Percentiles rank a stretch among this genome's conserved stretches.
Evolutionary conservation across 1,140 invertebrate species (phyloP).

Genomic region (Planococcus citri): DNA sequence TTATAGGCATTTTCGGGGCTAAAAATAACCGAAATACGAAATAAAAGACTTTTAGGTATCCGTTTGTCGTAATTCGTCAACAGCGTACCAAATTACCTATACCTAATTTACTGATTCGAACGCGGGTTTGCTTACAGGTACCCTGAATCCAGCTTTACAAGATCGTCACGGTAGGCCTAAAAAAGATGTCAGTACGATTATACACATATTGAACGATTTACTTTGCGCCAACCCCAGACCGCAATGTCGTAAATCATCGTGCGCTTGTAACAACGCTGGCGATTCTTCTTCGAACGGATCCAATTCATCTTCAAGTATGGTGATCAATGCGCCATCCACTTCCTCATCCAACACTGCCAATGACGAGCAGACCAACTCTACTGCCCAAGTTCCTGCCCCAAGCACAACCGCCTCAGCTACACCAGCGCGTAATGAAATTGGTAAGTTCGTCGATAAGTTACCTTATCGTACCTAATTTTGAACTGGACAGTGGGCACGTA

Average conservation of each 20-base stretch:
- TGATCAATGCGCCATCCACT: too few species aligned
- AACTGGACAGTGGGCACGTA: not conserved
- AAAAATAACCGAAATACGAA: too few species aligned
- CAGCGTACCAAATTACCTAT: too few species aligned
- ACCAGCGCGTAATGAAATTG: not conserved
- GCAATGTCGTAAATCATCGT: constrained; percentile 37
- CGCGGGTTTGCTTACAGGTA: constrained; percentile 46
- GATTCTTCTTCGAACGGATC: constrained; percentile 1
- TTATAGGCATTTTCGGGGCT: too few species aligned
- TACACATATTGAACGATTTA: constrained; percentile 88
- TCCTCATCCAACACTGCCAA: not conserved
- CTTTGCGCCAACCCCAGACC: constrained; percentile 61
- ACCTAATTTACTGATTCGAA: not conserved
- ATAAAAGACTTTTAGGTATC: too few species aligned
- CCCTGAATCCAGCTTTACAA: constrained; percentile 84
- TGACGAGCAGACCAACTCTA: not conserved
- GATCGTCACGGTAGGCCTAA: constrained; percentile 80
- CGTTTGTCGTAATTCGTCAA: too few species aligned
- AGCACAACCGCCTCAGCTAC: constrained; percentile 21
- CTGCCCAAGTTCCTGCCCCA: constrained; percentile 13
- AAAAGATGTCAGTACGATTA: constrained; percentile 83
- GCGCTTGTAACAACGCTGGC: constrained; percentile 22
- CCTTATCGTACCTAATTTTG: not conserved
- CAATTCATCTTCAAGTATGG: not conserved
- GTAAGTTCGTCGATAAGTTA: constrained; percentile 8